Base-by-base conservation (phyloP, 2,113 vertebrate genomes). In the Cyprinodon tularosa region DNA sequence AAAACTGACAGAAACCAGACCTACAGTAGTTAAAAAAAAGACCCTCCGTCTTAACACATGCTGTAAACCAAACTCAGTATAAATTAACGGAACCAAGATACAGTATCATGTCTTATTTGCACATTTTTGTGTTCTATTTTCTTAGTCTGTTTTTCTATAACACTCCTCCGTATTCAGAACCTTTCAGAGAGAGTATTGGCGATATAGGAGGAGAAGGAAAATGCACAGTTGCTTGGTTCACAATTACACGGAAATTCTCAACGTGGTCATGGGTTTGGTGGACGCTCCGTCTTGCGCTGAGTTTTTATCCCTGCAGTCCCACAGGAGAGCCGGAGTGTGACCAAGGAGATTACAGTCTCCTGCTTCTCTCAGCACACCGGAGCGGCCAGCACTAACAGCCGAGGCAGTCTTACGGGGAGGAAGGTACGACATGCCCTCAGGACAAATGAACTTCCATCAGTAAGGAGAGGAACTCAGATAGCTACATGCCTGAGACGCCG, bases 221-320 rank as follows among this genome's bases (percentile, higher is more conserved):
- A 68, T 86, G 88, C 81, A 76, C 76, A 82, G 80, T 77, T 29
- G 86, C 82, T 85, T 87, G 85, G 79, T 83, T 90, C 80, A 89
- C 92, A 93, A 94, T 94, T 94, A 91, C 90, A 94, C 87, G 90
- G 93, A 94, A 92, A 94, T 94, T 93, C 85, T 84, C 76, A 37
- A 88, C 86, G 85, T 67, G 80, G 93, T 92, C 92, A 93, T 86
- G 89, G 92, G 82, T 91, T 90, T 76, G 65, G 77, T 50, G 84
- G 83, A 91, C 78, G 84, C 86, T 83, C 76, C 84, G 86, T 91
- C 88, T 89, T 80, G 80, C 67, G 77, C 86, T n/a, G 76, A 85
- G 78, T 88, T 91, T 57, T 93, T 93, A 93, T 94, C 92, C 92
- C 83, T 48, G 60, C 81, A 69, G 85, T 91, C 90, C 90, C 20